Conservation (phyloP, 2,113 vertebrate genomes). For the Phyllopteryx taeniolatus region DNA sequence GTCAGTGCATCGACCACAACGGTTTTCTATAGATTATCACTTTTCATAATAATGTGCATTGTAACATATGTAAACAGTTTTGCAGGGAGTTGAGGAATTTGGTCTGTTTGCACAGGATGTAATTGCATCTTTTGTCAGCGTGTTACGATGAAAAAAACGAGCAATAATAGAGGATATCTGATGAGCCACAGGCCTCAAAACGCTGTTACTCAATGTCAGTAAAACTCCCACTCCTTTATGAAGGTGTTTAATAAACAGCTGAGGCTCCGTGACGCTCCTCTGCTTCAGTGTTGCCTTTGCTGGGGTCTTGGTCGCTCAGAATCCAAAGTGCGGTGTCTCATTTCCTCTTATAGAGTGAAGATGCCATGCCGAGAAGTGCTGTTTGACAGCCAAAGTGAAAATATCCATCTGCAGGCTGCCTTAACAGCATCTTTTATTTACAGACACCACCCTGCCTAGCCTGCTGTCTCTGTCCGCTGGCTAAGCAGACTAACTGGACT, state of each 20-base stretch:
- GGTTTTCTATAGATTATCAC: slow-evolving; percentile 20
- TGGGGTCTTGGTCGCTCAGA: slow-evolving; percentile 49
- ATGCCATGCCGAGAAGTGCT: slow-evolving; percentile 60
- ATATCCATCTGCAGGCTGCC: slow-evolving; percentile 61
- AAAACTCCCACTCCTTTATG: slow-evolving; percentile 7
- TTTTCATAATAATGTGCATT: slow-evolving; percentile 9
- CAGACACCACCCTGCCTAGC: slow-evolving; percentile 57
- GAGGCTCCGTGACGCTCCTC: slow-evolving; percentile 14
- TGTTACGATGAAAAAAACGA: slow-evolving; percentile 3
- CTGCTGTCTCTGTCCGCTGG: slow-evolving; percentile 45
- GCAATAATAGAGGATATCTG: slow-evolving; percentile 13
- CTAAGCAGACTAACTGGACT: slow-evolving; percentile 28
- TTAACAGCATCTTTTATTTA: slow-evolving; percentile 67
- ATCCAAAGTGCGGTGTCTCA: slow-evolving; percentile 64
- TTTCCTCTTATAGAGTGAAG: slow-evolving; percentile 52
- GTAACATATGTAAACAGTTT: slow-evolving; percentile 1
- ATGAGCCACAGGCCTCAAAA: slow-evolving; percentile 7
- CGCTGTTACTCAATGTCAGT: slow-evolving; percentile 4
- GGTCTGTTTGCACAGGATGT: background rate
- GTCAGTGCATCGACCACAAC: slow-evolving; percentile 34
- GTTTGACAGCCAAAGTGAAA: slow-evolving; percentile 64
- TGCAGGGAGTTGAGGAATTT: slow-evolving; percentile 2
- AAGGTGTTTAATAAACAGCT: slow-evolving; percentile 19
- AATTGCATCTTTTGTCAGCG: background rate
- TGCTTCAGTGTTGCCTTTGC: slow-evolving; percentile 42